phyloP scores from a whole-genome alignment of 2,797 vertebrate species.

The Thaleichthys pacificus region DNA sequence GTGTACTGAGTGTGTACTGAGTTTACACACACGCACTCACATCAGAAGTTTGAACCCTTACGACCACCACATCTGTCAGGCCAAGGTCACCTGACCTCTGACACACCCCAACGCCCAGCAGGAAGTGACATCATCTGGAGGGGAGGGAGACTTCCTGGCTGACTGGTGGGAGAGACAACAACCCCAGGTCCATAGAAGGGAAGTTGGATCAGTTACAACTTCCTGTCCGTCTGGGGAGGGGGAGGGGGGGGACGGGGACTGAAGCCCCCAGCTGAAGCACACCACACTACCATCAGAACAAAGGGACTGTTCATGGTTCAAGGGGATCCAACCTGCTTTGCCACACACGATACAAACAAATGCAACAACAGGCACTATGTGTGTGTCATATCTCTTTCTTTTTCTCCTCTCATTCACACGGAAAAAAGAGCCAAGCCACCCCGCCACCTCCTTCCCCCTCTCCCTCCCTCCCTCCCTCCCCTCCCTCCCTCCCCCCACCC shows the following conservation, averaged over 20 bases:
- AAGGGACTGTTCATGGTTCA: too few species aligned
- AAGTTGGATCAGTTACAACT: constrained; percentile 2
- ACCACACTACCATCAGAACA: constrained; percentile 31
- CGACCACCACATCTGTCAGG: background rate
- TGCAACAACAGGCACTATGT: too few species aligned
- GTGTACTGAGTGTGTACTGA: background rate
- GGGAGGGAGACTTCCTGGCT: constrained; percentile 48
- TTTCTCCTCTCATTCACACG: too few species aligned
- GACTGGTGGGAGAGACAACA: constrained; percentile 37
- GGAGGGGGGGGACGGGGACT: too few species aligned
- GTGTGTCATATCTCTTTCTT: too few species aligned
- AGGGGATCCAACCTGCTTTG: too few species aligned
- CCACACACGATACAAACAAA: too few species aligned
- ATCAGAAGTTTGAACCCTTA: background rate
- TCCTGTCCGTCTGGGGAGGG: background rate
- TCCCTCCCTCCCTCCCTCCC: too few species aligned
- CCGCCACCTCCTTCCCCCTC: too few species aligned
- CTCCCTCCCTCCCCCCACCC: constrained; percentile 18
- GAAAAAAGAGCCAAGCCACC: too few species aligned
- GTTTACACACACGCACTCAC: too few species aligned
- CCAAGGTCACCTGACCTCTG: background rate
- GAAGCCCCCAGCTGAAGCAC: constrained; percentile 32
- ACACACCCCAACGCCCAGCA: constrained; percentile 33
- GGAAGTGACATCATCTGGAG: constrained; percentile 46
- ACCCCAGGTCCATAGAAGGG: background rate